Percentiles rank a stretch among this genome's conserved stretches.
phyloP scores from a whole-genome alignment of 2,797 vertebrate genomes.

The Rhinophrynus dorsalis region DNA sequence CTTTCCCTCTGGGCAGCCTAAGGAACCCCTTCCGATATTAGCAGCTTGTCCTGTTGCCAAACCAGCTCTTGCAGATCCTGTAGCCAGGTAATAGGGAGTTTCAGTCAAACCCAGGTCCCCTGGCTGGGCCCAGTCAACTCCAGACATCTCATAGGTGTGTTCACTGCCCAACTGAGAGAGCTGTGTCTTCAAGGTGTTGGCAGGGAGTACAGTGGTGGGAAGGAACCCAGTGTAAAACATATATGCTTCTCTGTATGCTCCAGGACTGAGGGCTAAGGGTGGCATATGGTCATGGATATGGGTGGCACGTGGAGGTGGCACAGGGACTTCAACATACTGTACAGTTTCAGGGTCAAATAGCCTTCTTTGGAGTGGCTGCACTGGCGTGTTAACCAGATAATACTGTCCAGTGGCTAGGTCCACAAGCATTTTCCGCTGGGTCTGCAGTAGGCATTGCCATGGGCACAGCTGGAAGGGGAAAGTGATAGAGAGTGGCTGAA shows the following conservation, averaged over 20 bases:
- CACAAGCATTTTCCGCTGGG: conserved; percentile 89
- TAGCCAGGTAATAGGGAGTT: conserved; percentile 80
- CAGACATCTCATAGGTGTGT: conserved; percentile 39
- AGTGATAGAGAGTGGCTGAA: conserved; percentile 72
- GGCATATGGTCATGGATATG: conserved; percentile 74
- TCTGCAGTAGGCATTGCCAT: conserved; percentile 65
- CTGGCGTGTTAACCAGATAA: conserved; percentile 89
- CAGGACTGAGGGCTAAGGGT: conserved; percentile 77
- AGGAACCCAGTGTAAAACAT: conserved; percentile 84
- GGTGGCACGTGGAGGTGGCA: conserved; percentile 71
- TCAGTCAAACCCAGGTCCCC: conserved; percentile 70
- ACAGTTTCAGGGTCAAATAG: conserved; percentile 92
- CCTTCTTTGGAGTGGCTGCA: conserved; percentile 78
- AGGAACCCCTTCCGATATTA: conserved; percentile 60
- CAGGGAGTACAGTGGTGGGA: conserved; percentile 69
- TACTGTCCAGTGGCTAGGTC: conserved; percentile 92
- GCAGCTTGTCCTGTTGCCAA: conserved; percentile 53
- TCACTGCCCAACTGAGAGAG: conserved; percentile 55
- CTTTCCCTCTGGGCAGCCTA: conserved; percentile 68
- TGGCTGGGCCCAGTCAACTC: conserved; percentile 54
- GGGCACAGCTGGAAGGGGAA: conserved; percentile 62
- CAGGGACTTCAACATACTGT: conserved; percentile 88
- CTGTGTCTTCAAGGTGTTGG: conserved; percentile 64
- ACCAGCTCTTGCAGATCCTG: conserved; percentile 59
- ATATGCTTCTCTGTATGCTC: conserved; percentile 78